A percentile compares a stretch with the other conserved stretches of the same genome.
These are phyloP conservation scores for Scalopus aquaticus DNA, from an alignment of 2,113 vertebrate species.

Conservation along the genomic window DNA sequence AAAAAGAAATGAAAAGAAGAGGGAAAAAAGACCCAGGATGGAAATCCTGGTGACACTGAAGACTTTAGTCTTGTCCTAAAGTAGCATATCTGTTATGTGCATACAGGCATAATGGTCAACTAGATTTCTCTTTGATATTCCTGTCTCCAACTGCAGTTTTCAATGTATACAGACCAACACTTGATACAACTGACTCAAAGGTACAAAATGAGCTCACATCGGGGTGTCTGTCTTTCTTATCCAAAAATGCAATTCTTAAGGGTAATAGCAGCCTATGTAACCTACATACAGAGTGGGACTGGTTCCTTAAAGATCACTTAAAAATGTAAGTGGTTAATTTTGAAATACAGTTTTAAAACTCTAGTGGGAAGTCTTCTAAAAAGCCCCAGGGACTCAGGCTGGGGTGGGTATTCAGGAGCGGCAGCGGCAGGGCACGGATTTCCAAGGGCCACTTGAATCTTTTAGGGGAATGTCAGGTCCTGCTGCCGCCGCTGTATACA, in stretches of 20 bases:
- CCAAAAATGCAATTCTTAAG: slow-evolving; percentile 35
- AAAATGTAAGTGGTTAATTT: slow-evolving; percentile 19
- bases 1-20: slow-evolving; percentile 12
- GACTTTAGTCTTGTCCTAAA: background rate
- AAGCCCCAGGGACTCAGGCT: background rate
- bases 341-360: slow-evolving; percentile 44
- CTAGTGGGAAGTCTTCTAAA: background rate
- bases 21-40: slow-evolving; percentile 14
- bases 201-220: slow-evolving; percentile 6
- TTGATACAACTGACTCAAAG: background rate
- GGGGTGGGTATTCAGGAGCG: background rate
- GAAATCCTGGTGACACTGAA: background rate
- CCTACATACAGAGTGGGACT: background rate
- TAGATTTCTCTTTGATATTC: slow-evolving; percentile 21
- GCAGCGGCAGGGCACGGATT: background rate
- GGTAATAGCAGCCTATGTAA: slow-evolving; percentile 39
- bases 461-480: background rate
- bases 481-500: background rate
- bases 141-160: slow-evolving; percentile 3
- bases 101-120: background rate
- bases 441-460: background rate
- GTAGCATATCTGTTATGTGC: background rate
- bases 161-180: slow-evolving; percentile 1
- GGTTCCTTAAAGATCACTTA: slow-evolving; percentile 12
- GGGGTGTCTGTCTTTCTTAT: background rate